These are phyloP conservation scores for Labeo catla DNA, from an alignment of 2,113 vertebrate species.

Conservation along the genomic window DNA sequence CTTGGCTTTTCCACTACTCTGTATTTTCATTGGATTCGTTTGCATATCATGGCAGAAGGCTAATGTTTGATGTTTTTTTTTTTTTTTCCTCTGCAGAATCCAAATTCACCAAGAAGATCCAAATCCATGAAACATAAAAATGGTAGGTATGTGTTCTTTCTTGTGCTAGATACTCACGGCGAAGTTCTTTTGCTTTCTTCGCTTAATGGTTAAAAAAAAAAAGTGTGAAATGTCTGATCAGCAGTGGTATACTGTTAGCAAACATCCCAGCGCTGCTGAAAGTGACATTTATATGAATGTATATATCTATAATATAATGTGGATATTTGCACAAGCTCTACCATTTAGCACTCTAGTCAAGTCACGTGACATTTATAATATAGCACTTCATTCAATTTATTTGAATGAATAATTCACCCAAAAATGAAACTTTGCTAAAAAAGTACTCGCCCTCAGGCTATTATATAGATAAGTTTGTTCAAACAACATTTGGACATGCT, in stretches of 20 bases:
- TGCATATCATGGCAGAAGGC: neutral
- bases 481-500: too few species aligned
- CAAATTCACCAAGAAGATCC: constrained; percentile 96
- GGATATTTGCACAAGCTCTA: neutral
- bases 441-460: too few species aligned
- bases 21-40: neutral
- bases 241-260: neutral
- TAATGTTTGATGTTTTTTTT: neutral
- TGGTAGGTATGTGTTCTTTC: constrained; percentile 76
- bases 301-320: neutral
- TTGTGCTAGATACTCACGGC: neutral
- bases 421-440: neutral
- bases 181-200: neutral
- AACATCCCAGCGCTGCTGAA: neutral
- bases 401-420: neutral
- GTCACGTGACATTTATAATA: neutral
- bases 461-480: too few species aligned
- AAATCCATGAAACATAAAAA: constrained; percentile 98
- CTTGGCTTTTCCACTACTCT: neutral
- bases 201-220: neutral
- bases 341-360: neutral
- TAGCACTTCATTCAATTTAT: neutral
- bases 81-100: constrained; percentile 81
- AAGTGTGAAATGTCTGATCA: neutral
- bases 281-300: neutral